These are phyloP conservation scores for Drosophila triauraria DNA, from an alignment of 1,140 invertebrate species.

Conservation along the genomic window DNA sequence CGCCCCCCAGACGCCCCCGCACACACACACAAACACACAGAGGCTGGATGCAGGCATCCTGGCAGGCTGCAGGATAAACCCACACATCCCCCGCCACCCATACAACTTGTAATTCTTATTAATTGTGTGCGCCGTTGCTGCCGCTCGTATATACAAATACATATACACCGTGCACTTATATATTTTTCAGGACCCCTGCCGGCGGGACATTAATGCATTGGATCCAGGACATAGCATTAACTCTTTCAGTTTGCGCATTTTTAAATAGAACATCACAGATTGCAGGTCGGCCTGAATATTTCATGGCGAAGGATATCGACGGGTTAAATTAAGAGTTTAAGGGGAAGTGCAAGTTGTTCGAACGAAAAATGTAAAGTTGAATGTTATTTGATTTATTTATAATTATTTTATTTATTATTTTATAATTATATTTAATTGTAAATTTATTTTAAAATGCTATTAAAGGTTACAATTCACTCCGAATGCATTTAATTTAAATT, in stretches of 20 bases:
- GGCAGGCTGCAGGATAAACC: slow-evolving; percentile 32
- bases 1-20: slow-evolving; percentile 16
- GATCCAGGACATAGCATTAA: slow-evolving; percentile 45
- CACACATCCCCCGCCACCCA: slow-evolving; percentile 28
- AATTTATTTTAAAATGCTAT: no score
- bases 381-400: neutral
- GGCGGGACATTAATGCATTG: slow-evolving; percentile 48
- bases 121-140: slow-evolving; percentile 70
- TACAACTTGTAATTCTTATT: slow-evolving; percentile 85
- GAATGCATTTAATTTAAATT: no score
- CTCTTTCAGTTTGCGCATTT: slow-evolving; percentile 50
- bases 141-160: neutral
- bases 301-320: slow-evolving; percentile 25
- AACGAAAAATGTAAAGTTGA: neutral
- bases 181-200: slow-evolving; percentile 32
- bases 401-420: neutral
- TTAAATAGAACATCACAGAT: slow-evolving; percentile 47
- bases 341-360: neutral
- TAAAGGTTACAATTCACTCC: no score
- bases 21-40: no score
- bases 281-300: slow-evolving; percentile 40
- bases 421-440: no score
- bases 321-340: slow-evolving; percentile 10
- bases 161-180: slow-evolving; percentile 10
- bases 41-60: slow-evolving; percentile 43